phyloP scores from a whole-genome alignment of 2,113 vertebrate species.

The Tachysurus fulvidraco region DNA sequence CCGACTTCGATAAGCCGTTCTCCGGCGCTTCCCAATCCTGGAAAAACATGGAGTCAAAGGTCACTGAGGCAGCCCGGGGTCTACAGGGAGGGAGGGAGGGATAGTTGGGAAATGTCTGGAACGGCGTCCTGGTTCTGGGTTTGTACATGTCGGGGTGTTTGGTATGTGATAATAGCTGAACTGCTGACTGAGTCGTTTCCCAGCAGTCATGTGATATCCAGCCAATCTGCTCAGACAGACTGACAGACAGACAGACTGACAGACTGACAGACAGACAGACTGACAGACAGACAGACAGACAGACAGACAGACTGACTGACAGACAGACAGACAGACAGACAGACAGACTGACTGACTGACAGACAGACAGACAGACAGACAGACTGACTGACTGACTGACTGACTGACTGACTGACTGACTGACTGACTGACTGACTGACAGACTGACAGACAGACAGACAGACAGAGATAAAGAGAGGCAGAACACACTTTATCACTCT shows the following conservation, averaged over 20 bases:
- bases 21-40: neutral
- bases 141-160: neutral
- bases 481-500: neutral
- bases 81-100: conserved; percentile 16
- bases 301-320: neutral
- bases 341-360: too few species aligned
- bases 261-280: neutral
- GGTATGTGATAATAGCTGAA: neutral
- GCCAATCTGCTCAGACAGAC: neutral
- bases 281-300: neutral
- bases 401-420: too few species aligned
- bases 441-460: neutral
- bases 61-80: conserved; percentile 21
- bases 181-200: conserved; percentile 18
- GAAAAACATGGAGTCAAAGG: conserved; percentile 23
- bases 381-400: too few species aligned
- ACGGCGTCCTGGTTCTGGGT: conserved; percentile 51
- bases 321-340: neutral
- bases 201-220: neutral
- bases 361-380: neutral
- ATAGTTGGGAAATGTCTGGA: conserved; percentile 60
- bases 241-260: too few species aligned
- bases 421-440: too few species aligned
- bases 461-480: neutral
- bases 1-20: conserved; percentile 53